Percentiles rank a stretch among this genome's conserved stretches.
These are phyloP conservation scores for Mus pahari DNA, from an alignment of 2,113 vertebrate genomes.

Conservation along the genomic window DNA sequence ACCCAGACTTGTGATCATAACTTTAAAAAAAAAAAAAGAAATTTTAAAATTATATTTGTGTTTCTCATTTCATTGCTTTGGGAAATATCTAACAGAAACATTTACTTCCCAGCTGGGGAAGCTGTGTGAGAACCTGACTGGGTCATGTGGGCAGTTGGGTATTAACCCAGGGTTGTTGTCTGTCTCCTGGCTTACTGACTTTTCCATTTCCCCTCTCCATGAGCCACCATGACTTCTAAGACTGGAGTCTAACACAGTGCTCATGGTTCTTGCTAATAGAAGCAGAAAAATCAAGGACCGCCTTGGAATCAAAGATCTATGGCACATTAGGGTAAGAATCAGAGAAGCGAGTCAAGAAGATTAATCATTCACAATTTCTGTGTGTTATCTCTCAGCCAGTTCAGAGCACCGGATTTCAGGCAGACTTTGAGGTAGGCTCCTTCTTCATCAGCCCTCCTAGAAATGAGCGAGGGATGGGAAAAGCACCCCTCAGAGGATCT, in stretches of 20 bases:
- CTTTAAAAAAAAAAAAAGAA: too few species aligned
- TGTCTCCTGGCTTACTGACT: background rate
- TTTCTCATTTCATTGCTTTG: background rate
- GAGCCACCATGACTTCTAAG: background rate
- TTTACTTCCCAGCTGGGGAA: background rate
- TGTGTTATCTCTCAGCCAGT: background rate
- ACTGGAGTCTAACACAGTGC: background rate
- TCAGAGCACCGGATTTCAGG: background rate
- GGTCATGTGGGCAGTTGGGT: background rate
- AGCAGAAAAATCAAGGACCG: background rate
- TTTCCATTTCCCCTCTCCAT: background rate
- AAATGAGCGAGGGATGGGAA: background rate
- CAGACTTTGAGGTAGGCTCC: background rate
- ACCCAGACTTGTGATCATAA: too few species aligned
- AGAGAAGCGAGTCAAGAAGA: constrained; percentile 20
- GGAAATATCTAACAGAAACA: background rate
- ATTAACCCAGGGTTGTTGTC: background rate
- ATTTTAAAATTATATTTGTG: background rate
- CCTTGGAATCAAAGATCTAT: background rate
- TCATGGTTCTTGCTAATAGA: constrained; percentile 24
- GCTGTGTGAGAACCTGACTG: background rate
- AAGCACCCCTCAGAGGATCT: background rate
- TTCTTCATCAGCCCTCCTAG: background rate
- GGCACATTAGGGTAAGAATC: background rate
- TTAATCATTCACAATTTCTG: background rate